These are phyloP conservation scores for Masticophis lateralis DNA, from an alignment of 2,797 vertebrate genomes.

Conservation along the genomic window DNA sequence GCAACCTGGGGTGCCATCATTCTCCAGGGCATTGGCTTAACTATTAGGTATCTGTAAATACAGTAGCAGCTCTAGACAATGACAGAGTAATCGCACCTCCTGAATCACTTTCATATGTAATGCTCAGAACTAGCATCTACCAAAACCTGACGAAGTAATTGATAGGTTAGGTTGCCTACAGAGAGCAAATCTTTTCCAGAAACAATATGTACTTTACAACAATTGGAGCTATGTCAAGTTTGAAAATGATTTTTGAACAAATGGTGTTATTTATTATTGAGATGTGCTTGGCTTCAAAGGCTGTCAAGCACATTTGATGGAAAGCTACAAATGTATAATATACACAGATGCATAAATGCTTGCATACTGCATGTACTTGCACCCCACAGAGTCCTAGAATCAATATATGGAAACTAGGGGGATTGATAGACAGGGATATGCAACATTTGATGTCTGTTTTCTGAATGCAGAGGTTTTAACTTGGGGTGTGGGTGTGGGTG, in stretches of 20 bases:
- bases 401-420: neutral
- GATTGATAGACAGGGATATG: neutral
- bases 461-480: neutral
- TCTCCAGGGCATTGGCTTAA: neutral
- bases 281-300: neutral
- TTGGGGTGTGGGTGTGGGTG: neutral
- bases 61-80: neutral
- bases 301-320: neutral
- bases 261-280: conserved; percentile 15
- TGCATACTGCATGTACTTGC: neutral
- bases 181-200: neutral
- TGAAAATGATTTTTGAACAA: conserved; percentile 10
- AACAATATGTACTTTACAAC: neutral
- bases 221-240: conserved; percentile 1
- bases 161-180: neutral
- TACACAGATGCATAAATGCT: neutral
- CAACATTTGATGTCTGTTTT: neutral
- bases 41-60: neutral
- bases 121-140: neutral
- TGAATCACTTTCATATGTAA: conserved; percentile 18
- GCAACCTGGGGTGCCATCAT: neutral
- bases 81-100: neutral
- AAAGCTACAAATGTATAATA: neutral
- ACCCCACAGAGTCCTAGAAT: neutral
- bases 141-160: conserved; percentile 25